Conservation (phyloP, 2,797 vertebrate genomes). For the Cyprinella venusta region DNA sequence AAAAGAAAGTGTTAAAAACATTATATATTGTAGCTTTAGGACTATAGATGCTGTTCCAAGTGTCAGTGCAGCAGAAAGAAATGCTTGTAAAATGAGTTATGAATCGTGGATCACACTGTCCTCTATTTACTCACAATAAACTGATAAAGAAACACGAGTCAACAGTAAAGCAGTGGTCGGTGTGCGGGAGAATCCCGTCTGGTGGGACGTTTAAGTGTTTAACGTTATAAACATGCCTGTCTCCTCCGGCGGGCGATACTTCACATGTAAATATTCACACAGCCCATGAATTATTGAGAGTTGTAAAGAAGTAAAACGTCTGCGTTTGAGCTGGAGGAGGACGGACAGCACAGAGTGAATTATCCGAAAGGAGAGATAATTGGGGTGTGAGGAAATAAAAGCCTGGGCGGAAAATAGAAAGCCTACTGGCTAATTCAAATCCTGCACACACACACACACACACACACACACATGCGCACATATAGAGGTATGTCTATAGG, state of each 20-base stretch:
- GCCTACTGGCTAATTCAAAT: background rate
- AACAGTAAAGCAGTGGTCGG: slow-evolving; percentile 56
- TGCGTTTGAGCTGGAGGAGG: slow-evolving; percentile 64
- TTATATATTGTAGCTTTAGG: background rate
- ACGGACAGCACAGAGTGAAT: slow-evolving; percentile 59
- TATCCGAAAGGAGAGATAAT: slow-evolving; percentile 56
- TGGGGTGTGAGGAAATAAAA: slow-evolving; percentile 19
- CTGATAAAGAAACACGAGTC: slow-evolving; percentile 64
- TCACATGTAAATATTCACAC: slow-evolving; percentile 83
- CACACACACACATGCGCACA: too few relatives aligned
- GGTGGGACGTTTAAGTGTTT: slow-evolving; percentile 76
- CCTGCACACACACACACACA: too few relatives aligned
- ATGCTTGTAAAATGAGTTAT: slow-evolving; percentile 4
- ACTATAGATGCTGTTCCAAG: background rate
- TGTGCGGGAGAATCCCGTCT: slow-evolving; percentile 72
- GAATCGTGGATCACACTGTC: slow-evolving; percentile 66
- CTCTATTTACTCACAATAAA: slow-evolving; percentile 73
- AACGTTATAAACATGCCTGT: slow-evolving; percentile 78
- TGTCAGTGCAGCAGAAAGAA: background rate
- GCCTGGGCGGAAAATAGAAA: background rate
- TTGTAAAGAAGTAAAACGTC: slow-evolving; percentile 72
- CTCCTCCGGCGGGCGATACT: slow-evolving; percentile 79
- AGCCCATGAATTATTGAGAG: slow-evolving; percentile 81
- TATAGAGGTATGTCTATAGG: background rate
- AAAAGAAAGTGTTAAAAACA: background rate